Evolutionary conservation across 2,797 vertebrate genomes (phyloP).

Genomic region (Fistularia commersonii): DNA sequence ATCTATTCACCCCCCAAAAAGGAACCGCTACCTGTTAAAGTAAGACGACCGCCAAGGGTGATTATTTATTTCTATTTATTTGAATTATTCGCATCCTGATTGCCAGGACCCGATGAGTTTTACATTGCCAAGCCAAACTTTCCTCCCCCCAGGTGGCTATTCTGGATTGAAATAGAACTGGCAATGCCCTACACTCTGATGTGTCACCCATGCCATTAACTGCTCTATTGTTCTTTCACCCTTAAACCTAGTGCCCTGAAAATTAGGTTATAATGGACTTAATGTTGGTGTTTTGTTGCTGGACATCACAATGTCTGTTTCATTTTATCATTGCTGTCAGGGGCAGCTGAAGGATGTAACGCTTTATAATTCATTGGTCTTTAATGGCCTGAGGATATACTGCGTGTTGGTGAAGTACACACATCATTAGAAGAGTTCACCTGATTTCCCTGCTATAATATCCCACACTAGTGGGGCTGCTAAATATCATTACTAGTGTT

Average conservation of each 20-base stretch:
- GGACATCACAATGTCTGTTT: slow-evolving; percentile 16
- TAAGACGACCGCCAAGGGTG: slow-evolving; percentile 66
- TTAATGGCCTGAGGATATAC: too few species aligned
- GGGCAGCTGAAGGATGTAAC: too few species aligned
- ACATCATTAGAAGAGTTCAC: too few species aligned
- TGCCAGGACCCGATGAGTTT: slow-evolving; percentile 53
- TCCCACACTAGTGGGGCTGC: too few species aligned
- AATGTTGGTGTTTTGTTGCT: slow-evolving; percentile 26
- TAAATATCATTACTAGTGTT: too few species aligned
- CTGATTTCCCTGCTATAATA: too few species aligned
- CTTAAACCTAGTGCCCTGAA: slow-evolving; percentile 23
- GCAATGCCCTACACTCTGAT: slow-evolving; percentile 36
- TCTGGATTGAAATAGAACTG: slow-evolving; percentile 46
- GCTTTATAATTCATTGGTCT: too few species aligned
- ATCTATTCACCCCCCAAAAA: slow-evolving; percentile 54
- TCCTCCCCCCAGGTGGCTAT: slow-evolving; percentile 31
- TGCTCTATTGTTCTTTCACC: slow-evolving; percentile 26
- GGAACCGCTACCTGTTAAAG: slow-evolving; percentile 48
- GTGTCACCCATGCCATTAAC: slow-evolving; percentile 49
- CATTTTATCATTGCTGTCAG: slow-evolving; percentile 29
- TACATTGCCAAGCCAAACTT: slow-evolving; percentile 37
- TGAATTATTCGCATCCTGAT: slow-evolving; percentile 12
- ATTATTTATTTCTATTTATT: slow-evolving; percentile 27
- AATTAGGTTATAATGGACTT: slow-evolving; percentile 39
- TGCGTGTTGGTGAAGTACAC: too few species aligned